phyloP scores from a whole-genome alignment of 1,140 invertebrate genomes.

The Euglossa dilemma region DNA sequence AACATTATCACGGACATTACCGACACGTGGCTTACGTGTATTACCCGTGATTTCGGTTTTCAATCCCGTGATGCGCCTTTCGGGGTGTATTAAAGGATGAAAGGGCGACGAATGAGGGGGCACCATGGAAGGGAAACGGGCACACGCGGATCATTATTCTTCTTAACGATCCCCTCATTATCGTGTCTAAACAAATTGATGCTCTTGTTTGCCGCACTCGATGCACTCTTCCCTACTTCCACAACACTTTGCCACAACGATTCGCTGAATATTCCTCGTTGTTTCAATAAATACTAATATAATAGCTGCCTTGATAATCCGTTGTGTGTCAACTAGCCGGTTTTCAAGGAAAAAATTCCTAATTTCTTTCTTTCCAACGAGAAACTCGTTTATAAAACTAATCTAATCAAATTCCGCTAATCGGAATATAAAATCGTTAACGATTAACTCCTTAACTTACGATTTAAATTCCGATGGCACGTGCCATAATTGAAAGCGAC shows the following conservation, averaged over 20 bases:
- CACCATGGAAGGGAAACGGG: slow-evolving; percentile 46
- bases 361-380: too few relatives aligned
- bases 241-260: not conserved
- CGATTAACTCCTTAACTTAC: too few relatives aligned
- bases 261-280: not conserved
- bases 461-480: too few relatives aligned
- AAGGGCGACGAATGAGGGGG: slow-evolving; percentile 27
- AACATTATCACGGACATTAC: slow-evolving; percentile 41
- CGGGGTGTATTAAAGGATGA: slow-evolving; percentile 42
- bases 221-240: not conserved
- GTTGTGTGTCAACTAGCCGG: too few relatives aligned
- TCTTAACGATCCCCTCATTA: slow-evolving; percentile 76
- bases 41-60: slow-evolving; percentile 58
- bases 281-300: too few relatives aligned
- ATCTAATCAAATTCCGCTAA: too few relatives aligned
- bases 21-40: slow-evolving; percentile 66
- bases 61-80: slow-evolving; percentile 42
- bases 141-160: slow-evolving; percentile 58
- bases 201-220: slow-evolving; percentile 48
- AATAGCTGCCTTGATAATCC: too few relatives aligned
- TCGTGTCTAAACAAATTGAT: slow-evolving; percentile 75
- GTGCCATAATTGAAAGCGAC: too few relatives aligned
- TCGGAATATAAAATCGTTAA: too few relatives aligned
- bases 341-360: too few relatives aligned
- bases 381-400: too few relatives aligned